A percentile compares a stretch with the other conserved stretches of the same genome.
phyloP scores from a whole-genome alignment of 1,140 invertebrate species.

The Proctacanthus coquilletti region DNA sequence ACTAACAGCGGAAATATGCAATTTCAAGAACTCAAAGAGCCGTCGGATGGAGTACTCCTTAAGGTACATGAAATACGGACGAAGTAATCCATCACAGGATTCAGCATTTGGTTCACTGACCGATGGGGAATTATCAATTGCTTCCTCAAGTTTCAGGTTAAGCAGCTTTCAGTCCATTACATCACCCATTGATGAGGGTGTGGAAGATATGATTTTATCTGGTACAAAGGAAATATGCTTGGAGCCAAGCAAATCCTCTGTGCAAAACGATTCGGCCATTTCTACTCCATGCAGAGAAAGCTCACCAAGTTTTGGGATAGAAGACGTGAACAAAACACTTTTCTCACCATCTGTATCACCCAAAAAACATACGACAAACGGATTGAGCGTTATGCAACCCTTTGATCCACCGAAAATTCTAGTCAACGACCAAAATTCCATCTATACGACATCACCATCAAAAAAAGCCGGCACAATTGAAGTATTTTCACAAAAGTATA shows the following conservation, averaged over 20 bases:
- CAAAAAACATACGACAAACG: too few species aligned
- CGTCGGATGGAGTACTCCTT: conserved; percentile 26
- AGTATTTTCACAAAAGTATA: conserved; percentile 30
- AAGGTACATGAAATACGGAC: conserved; percentile 27
- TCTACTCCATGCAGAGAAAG: conserved; percentile 25
- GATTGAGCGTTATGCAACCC: too few species aligned
- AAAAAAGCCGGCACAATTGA: conserved; percentile 27
- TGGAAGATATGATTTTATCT: conserved; percentile 28
- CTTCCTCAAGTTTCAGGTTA: conserved; percentile 24
- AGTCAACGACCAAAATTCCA: conserved; percentile 30
- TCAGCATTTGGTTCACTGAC: conserved; percentile 28
- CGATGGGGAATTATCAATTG: conserved; percentile 28
- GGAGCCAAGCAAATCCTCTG: conserved; percentile 22
- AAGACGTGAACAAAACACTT: too few species aligned
- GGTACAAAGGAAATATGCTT: conserved; percentile 27
- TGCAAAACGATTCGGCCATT: conserved; percentile 24
- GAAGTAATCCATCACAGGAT: conserved; percentile 30
- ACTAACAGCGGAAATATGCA: conserved; percentile 27
- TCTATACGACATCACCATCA: conserved; percentile 30
- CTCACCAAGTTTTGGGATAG: too few species aligned
- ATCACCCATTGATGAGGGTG: conserved; percentile 28
- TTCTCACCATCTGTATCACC: conserved; percentile 22
- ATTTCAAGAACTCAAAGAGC: conserved; percentile 29
- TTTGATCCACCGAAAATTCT: conserved; percentile 30
- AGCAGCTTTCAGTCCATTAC: conserved; percentile 30